phyloP scores from a whole-genome alignment of 2,113 vertebrate species.

The Bubo blakistoni region DNA sequence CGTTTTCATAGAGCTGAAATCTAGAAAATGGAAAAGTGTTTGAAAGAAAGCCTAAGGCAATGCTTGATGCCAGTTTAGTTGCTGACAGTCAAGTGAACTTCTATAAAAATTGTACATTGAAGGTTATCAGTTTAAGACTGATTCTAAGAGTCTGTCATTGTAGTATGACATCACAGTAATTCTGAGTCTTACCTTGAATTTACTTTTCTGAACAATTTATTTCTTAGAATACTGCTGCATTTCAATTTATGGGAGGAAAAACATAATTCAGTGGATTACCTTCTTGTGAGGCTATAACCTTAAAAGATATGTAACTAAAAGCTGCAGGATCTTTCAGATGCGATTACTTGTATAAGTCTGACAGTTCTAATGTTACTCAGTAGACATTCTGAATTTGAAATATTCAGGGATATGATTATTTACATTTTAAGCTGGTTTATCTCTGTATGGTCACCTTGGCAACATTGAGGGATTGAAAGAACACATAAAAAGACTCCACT shows the following conservation, averaged over 20 bases:
- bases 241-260: not conserved
- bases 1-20: not conserved
- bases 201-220: not conserved
- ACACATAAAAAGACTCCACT: not conserved
- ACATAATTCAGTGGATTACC: not conserved
- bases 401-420: constrained; percentile 4
- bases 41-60: not conserved
- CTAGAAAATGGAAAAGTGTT: not conserved
- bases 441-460: constrained; percentile 29
- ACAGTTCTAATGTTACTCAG: constrained; percentile 38
- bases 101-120: not conserved
- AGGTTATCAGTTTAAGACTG: not conserved
- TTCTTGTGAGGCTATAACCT: constrained; percentile 10
- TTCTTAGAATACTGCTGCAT: not conserved
- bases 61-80: not conserved
- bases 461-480: not conserved
- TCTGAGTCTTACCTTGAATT: not conserved
- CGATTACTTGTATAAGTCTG: not conserved
- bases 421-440: constrained; percentile 50
- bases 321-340: constrained; percentile 22
- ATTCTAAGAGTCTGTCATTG: not conserved
- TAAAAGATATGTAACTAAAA: constrained; percentile 25
- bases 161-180: not conserved
- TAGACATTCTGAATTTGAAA: constrained; percentile 32
- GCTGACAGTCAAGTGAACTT: not conserved